Percentiles rank a stretch among this genome's conserved stretches.
Evolutionary conservation across 92 coral and sea anemone species (phyloP).

Genomic region (Heliopora coerulea): DNA sequence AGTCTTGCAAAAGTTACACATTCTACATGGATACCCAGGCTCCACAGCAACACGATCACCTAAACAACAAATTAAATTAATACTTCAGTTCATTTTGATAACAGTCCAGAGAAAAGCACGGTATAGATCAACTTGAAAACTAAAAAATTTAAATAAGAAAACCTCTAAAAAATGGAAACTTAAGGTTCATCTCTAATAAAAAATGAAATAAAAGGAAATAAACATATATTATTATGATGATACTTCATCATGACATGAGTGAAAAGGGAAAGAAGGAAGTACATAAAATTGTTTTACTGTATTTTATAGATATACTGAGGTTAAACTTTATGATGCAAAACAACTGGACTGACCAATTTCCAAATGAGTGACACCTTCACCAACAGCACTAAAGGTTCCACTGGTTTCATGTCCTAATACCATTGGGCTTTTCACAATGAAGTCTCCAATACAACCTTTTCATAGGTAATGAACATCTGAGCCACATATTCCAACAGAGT

Average conservation of each 20-base stretch:
- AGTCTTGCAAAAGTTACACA: constrained; percentile 78
- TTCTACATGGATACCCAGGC: constrained; percentile 80
- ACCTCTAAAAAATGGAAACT: too few species aligned
- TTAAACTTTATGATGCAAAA: too few species aligned
- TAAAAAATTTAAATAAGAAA: too few species aligned
- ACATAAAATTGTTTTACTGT: too few species aligned
- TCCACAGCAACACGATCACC: constrained; percentile 99
- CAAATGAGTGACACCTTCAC: constrained; percentile 86
- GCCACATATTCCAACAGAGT: constrained; percentile 97
- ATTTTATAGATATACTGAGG: too few species aligned
- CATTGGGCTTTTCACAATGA: constrained; percentile 85
- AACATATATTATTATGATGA: too few species aligned
- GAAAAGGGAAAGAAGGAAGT: too few species aligned
- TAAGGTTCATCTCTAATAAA: too few species aligned
- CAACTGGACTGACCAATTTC: constrained; percentile 73
- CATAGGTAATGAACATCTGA: constrained; percentile 96
- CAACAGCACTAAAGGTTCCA: constrained; percentile 76
- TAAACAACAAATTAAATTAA: not conserved
- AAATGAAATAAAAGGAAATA: too few species aligned
- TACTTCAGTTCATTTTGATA: not conserved
- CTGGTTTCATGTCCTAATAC: constrained; percentile 91
- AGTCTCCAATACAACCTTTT: constrained; percentile 84
- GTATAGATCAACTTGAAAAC: not conserved
- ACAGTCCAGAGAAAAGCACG: not conserved
- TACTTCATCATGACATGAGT: too few species aligned